Base-by-base conservation (phyloP, 2,797 vertebrate genomes). In the Anomalospiza imberbis region DNA sequence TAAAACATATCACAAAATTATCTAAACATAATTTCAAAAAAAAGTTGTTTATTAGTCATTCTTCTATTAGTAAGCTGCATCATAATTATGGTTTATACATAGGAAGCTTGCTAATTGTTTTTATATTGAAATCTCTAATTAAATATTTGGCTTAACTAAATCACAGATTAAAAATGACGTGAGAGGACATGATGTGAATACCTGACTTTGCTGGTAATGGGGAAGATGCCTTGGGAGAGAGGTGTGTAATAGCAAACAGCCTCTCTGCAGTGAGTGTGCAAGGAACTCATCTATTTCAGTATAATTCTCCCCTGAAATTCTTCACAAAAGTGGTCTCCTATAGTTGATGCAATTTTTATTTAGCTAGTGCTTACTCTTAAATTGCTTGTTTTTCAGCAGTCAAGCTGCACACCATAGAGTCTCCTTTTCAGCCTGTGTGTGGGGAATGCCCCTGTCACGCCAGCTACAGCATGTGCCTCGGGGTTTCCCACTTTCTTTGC, bases 51-150 rank as follows among this genome's bases (percentile, higher is more conserved):
- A 42, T 88, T 93, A 92, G 83, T 88, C 74, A 85, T 91, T 91
- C 83, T 84, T 88, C 48, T 82, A 1, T 94, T 94, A 79, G 72
- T 88, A 82, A 90, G 48, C 25, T 88, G 58, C 74, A 67, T 84
- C 71, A 61, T 88, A 94, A 95, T 96, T 93, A 89, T 71, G 53
- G 61, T 71, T 96, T 78, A 74, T 76, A 34, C 50, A 74, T 74
- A 80, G 71, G 88, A 94, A 96, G 74, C 60, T 79, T 68, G 38
- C 32, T 95, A 95, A 96, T 94, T 93, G 80, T 21, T 96, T 94
- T 95, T 95, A 57, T 93, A 95, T 84, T 79, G 91, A 96, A 93
- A 87, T 82, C 10, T 71, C 31, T 94, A 93, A 91, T 93, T 94
- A 85, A 94, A 95, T 94, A 93, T 94, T 93, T 88, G 74, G 34